Conservation (phyloP, 2,888 invertebrate species). For the Euclidia mi region DNA sequence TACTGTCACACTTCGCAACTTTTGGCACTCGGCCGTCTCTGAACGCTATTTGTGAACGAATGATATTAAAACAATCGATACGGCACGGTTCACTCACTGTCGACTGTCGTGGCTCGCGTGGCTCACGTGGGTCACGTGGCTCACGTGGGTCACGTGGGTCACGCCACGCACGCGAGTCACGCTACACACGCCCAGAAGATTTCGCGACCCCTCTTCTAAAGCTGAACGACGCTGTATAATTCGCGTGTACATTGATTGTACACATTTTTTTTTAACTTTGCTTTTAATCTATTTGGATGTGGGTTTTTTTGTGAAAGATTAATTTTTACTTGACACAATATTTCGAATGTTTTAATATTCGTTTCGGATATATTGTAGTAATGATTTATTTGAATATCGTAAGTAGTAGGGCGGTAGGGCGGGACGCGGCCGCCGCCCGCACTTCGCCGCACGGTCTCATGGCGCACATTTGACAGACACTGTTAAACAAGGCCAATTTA, state of each 20-base stretch:
- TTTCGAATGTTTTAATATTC: constrained; percentile 68
- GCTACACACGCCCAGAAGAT: constrained; percentile 56
- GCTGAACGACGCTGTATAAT: constrained; percentile 64
- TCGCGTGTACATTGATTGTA: constrained; percentile 64
- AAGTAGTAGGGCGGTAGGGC: constrained; percentile 32
- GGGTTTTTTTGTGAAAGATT: constrained; percentile 81
- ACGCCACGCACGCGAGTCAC: no score
- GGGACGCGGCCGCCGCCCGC: constrained; percentile 47
- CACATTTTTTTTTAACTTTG: constrained; percentile 74
- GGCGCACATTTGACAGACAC: constrained; percentile 84
- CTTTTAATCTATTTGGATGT: constrained; percentile 86
- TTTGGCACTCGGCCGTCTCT: constrained; percentile 68
- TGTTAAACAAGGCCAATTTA: constrained; percentile 87
- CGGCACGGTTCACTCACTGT: constrained; percentile 25
- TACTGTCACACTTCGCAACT: constrained; percentile 46
- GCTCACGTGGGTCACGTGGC: no score
- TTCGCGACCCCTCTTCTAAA: constrained; percentile 73
- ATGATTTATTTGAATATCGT: constrained; percentile 86
- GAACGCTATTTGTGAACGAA: constrained; percentile 64
- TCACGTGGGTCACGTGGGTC: no score
- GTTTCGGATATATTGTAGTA: constrained; percentile 69
- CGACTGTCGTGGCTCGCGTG: no score
- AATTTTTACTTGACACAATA: constrained; percentile 69
- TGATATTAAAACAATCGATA: constrained; percentile 56
- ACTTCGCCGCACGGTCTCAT: constrained; percentile 55